Conservation (phyloP, 2,113 vertebrate species). For the Erpornis zantholeuca region DNA sequence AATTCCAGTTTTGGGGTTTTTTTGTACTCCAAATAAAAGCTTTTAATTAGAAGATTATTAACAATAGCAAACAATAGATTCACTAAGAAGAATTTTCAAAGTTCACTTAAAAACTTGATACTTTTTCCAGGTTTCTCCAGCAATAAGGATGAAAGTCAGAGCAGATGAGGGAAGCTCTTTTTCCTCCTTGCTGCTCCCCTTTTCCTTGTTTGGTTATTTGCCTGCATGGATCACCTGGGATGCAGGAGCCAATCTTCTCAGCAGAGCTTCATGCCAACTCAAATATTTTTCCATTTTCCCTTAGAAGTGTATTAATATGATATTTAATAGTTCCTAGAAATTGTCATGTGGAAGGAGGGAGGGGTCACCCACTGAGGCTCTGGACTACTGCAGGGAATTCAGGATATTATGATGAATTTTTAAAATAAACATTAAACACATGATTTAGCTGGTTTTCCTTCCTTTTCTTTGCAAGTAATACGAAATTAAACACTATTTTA, state of each 20-base stretch:
- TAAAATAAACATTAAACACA: conserved; percentile 29
- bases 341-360: background rate
- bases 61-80: background rate
- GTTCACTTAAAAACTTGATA: background rate
- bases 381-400: background rate
- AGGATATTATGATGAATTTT: background rate
- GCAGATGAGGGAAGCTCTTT: background rate
- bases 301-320: background rate
- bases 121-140: background rate
- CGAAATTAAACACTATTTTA: conserved; percentile 24
- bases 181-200: background rate
- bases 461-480: conserved; percentile 13
- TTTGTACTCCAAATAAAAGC: background rate
- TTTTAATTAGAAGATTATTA: background rate
- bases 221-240: background rate
- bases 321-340: conserved; percentile 40
- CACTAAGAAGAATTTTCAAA: background rate
- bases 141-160: background rate
- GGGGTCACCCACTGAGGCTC: background rate
- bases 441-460: conserved; percentile 24
- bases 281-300: conserved; percentile 7
- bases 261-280: background rate
- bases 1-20: accelerated
- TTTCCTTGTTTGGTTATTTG: background rate
- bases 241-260: background rate